These are phyloP conservation scores for Leptinotarsa texana DNA, from an alignment of 1,140 invertebrate species.

Conservation along the genomic window DNA sequence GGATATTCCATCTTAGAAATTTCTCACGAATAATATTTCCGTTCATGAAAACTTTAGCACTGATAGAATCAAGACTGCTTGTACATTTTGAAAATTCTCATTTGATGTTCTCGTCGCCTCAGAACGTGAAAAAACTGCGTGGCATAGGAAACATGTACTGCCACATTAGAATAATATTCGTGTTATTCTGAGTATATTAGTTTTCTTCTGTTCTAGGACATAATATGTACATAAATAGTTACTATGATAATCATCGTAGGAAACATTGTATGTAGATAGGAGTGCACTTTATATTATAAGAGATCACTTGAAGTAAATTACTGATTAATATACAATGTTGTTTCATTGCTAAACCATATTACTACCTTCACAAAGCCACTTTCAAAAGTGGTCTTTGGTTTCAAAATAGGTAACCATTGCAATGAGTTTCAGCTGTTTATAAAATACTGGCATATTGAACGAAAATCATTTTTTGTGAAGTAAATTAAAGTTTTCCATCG, in stretches of 20 bases:
- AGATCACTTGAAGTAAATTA: slow-evolving; percentile 32
- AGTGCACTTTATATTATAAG: slow-evolving; percentile 39
- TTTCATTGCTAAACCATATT: not conserved
- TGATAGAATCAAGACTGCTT: slow-evolving; percentile 15
- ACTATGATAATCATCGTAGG: slow-evolving; percentile 36
- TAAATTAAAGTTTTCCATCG: too few species aligned
- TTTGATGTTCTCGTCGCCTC: not conserved
- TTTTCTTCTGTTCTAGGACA: not conserved
- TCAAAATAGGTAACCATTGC: too few species aligned
- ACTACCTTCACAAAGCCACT: too few species aligned
- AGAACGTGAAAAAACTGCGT: not conserved
- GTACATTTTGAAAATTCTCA: not conserved
- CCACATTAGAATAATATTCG: not conserved
- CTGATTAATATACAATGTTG: slow-evolving; percentile 26
- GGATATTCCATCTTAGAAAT: too few species aligned
- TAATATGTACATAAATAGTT: slow-evolving; percentile 28
- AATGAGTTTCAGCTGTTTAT: too few species aligned
- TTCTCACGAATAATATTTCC: not conserved
- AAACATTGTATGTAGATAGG: slow-evolving; percentile 34
- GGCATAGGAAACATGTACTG: not conserved
- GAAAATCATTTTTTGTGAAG: too few species aligned
- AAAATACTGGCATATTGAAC: too few species aligned
- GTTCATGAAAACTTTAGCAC: not conserved
- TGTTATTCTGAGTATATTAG: not conserved
- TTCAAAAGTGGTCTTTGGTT: too few species aligned